Evolutionary conservation across 2,113 vertebrate species (phyloP).

Genomic region (Seriola rivoliana): DNA sequence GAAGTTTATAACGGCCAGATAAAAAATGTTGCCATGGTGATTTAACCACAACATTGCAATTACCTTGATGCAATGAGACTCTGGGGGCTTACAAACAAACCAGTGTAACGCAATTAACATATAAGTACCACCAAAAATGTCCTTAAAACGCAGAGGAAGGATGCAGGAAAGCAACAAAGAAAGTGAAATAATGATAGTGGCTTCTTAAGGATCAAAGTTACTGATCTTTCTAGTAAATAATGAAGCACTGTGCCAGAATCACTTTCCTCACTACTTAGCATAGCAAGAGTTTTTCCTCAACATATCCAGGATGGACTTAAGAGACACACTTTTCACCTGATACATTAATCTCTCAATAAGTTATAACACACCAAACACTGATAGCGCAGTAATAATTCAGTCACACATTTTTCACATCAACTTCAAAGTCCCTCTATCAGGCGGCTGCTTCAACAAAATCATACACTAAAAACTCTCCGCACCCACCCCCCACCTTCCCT

Average conservation of each 20-base stretch:
- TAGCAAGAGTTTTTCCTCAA: conserved; percentile 3
- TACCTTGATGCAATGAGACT: conserved; percentile 76
- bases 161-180: conserved; percentile 55
- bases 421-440: conserved; percentile 70
- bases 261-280: conserved; percentile 25
- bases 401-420: conserved; percentile 73
- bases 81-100: conserved; percentile 74
- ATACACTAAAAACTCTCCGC: conserved; percentile 49
- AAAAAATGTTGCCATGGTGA: conserved; percentile 77
- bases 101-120: conserved; percentile 77
- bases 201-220: conserved; percentile 61
- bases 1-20: conserved; percentile 76
- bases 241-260: conserved; percentile 15
- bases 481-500: conserved; percentile 34
- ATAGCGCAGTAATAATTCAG: conserved; percentile 41
- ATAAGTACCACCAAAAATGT: conserved; percentile 73
- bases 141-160: conserved; percentile 58
- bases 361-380: conserved; percentile 35
- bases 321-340: conserved; percentile 28
- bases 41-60: conserved; percentile 82
- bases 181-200: conserved; percentile 62
- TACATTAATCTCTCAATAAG: conserved; percentile 34
- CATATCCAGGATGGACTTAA: conserved; percentile 20
- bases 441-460: conserved; percentile 58
- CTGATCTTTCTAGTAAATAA: conserved; percentile 55